Conservation (phyloP, 2,113 vertebrate species). For the Gavialis gangeticus region DNA sequence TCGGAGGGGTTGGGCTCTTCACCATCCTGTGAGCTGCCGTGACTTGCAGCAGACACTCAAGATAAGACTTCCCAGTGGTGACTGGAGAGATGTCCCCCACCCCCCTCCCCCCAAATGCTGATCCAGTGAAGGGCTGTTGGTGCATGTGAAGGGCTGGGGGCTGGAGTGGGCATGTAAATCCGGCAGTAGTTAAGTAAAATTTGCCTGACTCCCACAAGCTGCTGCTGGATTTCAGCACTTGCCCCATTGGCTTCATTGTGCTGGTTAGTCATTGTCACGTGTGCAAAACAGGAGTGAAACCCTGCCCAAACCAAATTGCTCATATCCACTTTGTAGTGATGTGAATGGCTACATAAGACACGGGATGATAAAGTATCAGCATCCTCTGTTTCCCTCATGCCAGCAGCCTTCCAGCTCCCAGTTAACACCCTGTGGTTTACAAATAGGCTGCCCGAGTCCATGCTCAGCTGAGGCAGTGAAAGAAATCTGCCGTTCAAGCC, state of each 20-base stretch:
- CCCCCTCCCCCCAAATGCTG: not conserved
- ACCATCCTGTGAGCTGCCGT: accelerated
- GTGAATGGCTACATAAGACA: no score
- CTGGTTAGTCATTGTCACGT: no score
- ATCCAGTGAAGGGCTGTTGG: not conserved
- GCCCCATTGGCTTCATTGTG: accelerated
- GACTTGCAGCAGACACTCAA: not conserved
- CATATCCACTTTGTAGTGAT: no score
- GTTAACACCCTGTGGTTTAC: no score
- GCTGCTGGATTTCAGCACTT: not conserved
- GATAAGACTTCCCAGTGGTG: not conserved
- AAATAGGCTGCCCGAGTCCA: no score
- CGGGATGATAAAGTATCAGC: no score
- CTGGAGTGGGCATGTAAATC: not conserved
- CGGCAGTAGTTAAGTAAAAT: accelerated
- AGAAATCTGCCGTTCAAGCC: no score
- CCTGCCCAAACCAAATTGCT: no score
- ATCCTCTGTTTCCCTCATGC: no score
- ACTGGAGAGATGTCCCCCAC: not conserved
- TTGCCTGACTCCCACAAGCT: not conserved
- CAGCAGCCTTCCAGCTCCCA: no score
- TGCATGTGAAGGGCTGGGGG: accelerated
- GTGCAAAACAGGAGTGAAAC: no score
- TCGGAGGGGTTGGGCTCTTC: not conserved
- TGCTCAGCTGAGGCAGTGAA: no score